Percentiles rank a stretch among this genome's conserved stretches.
phyloP scores from a whole-genome alignment of 2,888 invertebrate genomes.

The Ophion slaviceki region DNA sequence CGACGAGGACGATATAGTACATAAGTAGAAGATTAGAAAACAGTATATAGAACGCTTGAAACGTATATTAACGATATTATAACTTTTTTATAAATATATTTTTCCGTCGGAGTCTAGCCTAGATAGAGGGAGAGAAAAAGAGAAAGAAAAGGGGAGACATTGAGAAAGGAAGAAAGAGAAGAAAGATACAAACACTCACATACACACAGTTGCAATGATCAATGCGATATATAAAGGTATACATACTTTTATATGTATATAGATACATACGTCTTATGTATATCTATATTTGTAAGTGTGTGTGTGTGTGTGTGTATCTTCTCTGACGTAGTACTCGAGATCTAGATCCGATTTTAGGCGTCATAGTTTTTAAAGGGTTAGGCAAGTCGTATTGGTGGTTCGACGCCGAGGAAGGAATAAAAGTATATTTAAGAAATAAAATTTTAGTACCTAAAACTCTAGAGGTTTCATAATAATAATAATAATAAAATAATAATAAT shows the following conservation, averaged over 20 bases:
- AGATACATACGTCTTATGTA: background rate
- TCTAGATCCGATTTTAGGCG: slow-evolving; percentile 80
- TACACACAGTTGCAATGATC: slow-evolving; percentile 79
- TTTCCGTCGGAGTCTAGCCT: slow-evolving; percentile 83
- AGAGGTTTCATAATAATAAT: slow-evolving; percentile 45
- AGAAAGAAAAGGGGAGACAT: slow-evolving; percentile 4
- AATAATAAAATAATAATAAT: background rate
- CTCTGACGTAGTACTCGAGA: slow-evolving; percentile 69
- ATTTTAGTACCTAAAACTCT: slow-evolving; percentile 69
- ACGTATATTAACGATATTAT: slow-evolving; percentile 81
- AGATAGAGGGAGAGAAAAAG: slow-evolving; percentile 75
- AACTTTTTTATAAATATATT: slow-evolving; percentile 84
- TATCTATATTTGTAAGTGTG: background rate
- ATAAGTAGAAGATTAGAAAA: slow-evolving; percentile 78
- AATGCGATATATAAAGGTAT: slow-evolving; percentile 73
- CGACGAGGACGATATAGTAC: slow-evolving; percentile 74
- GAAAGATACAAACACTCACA: slow-evolving; percentile 71
- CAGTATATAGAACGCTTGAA: slow-evolving; percentile 82
- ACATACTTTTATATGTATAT: slow-evolving; percentile 12
- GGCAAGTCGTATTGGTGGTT: slow-evolving; percentile 68
- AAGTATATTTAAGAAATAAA: slow-evolving; percentile 49
- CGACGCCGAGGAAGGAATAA: slow-evolving; percentile 14
- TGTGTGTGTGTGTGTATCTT: slow-evolving; percentile 48
- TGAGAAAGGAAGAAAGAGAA: slow-evolving; percentile 61
- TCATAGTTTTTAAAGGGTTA: slow-evolving; percentile 80